phyloP scores from a whole-genome alignment of 2,113 vertebrate genomes.

The Ptychochromis oligacanthus region DNA sequence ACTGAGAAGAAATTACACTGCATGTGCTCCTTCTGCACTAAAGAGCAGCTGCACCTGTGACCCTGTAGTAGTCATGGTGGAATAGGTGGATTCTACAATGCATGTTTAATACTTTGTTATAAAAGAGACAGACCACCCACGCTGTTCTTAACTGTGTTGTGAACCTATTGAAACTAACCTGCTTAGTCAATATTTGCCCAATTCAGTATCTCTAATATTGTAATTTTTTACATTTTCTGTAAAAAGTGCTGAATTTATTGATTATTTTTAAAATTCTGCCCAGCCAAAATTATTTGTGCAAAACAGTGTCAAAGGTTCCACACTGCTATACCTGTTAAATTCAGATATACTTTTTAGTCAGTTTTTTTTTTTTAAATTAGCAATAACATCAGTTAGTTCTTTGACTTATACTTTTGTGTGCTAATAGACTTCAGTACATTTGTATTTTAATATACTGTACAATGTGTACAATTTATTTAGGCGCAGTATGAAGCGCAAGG shows the following conservation, averaged over 20 bases:
- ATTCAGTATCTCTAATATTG: not conserved
- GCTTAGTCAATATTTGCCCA: not conserved
- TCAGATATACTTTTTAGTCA: not conserved
- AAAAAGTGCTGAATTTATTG: not conserved
- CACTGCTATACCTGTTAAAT: not conserved
- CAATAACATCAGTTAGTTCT: not conserved
- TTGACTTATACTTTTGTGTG: not conserved
- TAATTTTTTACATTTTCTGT: not conserved
- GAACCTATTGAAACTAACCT: not conserved
- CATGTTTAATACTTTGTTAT: not conserved
- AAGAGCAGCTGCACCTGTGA: not conserved
- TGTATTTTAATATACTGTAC: constrained; percentile 16
- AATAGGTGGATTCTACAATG: not conserved
- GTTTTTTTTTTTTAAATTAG: not conserved
- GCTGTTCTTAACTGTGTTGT: not conserved
- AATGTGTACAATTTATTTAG: constrained; percentile 68
- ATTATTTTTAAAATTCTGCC: not conserved
- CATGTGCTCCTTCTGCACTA: not conserved
- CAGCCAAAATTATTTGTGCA: constrained; percentile 18
- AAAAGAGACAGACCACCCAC: not conserved
- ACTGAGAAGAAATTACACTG: not conserved
- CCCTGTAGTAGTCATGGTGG: not conserved
- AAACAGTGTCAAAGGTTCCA: not conserved
- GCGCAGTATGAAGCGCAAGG: constrained; percentile 98
- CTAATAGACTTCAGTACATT: not conserved